These are phyloP conservation scores for Invenusta paracnida DNA, from an alignment of 2,888 invertebrate species.

Conservation along the genomic window DNA sequence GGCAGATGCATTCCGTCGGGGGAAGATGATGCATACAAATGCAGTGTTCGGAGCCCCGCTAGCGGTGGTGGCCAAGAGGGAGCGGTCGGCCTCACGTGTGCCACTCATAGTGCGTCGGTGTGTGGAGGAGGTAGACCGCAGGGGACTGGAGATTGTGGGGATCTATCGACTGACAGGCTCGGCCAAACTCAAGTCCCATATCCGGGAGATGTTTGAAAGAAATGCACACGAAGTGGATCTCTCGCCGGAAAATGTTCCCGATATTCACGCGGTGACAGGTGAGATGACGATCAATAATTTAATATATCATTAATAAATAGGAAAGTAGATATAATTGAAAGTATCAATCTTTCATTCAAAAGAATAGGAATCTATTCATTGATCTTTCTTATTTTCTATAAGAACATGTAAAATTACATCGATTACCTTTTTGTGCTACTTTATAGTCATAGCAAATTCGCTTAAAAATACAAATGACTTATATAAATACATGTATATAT, in stretches of 20 bases:
- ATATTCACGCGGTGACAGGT: constrained; percentile 94
- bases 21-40: neutral
- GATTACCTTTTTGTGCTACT: no score
- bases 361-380: no score
- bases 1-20: constrained; percentile 33
- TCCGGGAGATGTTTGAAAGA: constrained; percentile 83
- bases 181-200: constrained; percentile 86
- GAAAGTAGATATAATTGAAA: no score
- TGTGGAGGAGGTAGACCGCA: constrained; percentile 86
- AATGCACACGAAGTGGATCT: constrained; percentile 70
- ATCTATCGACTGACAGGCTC: constrained; percentile 92
- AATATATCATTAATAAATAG: no score
- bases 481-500: no score
- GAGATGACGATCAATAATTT: no score
- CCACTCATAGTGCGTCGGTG: constrained; percentile 86
- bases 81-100: constrained; percentile 62
- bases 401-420: no score
- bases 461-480: no score
- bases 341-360: no score
- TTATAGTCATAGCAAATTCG: no score
- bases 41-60: constrained; percentile 43
- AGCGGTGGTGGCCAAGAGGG: constrained; percentile 40
- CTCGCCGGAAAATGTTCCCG: constrained; percentile 91
- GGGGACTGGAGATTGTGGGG: constrained; percentile 87
- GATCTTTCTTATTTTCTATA: no score